Evolutionary conservation across 1,140 invertebrate species (phyloP), one percentile per base, ranked within the genome.

Genomic region (Antheraea mylitta): DNA sequence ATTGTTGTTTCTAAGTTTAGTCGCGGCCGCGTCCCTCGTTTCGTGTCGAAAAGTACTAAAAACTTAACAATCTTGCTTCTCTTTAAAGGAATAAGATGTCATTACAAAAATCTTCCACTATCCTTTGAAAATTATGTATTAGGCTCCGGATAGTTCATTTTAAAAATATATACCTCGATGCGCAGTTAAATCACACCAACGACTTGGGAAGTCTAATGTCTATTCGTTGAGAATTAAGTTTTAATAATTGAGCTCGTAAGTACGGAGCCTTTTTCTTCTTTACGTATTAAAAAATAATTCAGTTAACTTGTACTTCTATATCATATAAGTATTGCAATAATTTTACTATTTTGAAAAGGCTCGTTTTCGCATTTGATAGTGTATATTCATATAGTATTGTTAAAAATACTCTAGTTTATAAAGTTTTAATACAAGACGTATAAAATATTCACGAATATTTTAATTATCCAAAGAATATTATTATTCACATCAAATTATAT

Each of bases 351-450:
- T 68, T 64, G 62, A 67, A 53, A 71, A 64, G 18, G 61, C 53
- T 59, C 45, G 60, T 70, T 71, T 70, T 71, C 60, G 61, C 67
- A 42, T 71, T 68, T 71, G 65, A 13, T 71, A 71, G 42, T 67
- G 59, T 70, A 67, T 53, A 53, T 63, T 71, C 60, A 63, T 16
- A 42, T 71, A 67, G 66, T 66, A 36, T 53, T 58, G 38, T 22
- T 5, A 58, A 42, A 4, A 58, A 61, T 59, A 66, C 18, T 61
- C 58, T 67, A 64, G 61, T 64, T 67, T 11, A 8, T 65, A 45
- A 59, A 67, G 66, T 67, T 38, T 13, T 30, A 30, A 30, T 30
- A 30, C 22, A 4, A 1, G 22, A 2, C 3, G 18, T 48, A 53
- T 53, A 53, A 13, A 53, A 9, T 53, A 53, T 53, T 53, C 11